Evolutionary conservation across 1,140 invertebrate species (phyloP).

Genomic region (Drosophila sucinea): DNA sequence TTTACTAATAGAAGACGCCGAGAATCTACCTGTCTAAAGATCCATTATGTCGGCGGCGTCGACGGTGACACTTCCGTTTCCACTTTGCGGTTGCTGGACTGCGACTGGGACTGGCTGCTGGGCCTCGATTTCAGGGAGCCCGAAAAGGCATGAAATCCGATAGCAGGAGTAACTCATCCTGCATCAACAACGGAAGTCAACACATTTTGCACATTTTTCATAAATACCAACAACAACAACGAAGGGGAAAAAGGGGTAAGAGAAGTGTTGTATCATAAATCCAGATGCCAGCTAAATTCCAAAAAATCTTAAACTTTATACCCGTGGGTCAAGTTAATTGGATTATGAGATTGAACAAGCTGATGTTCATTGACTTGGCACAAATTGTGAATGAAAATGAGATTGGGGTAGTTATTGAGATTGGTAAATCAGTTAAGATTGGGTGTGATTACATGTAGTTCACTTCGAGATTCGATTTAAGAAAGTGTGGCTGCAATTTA

Average conservation of each 20-base stretch:
- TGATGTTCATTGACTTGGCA: slow-evolving; percentile 48
- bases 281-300: slow-evolving; percentile 39
- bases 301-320: slow-evolving; percentile 61
- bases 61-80: slow-evolving; percentile 77
- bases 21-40: slow-evolving; percentile 38
- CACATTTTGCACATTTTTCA: slow-evolving; percentile 44
- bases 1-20: slow-evolving; percentile 46
- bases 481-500: too few relatives aligned
- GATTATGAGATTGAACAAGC: slow-evolving; percentile 23
- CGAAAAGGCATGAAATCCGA: slow-evolving; percentile 43
- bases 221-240: neutral
- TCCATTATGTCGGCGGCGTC: slow-evolving; percentile 40
- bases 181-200: slow-evolving; percentile 64
- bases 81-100: slow-evolving; percentile 70
- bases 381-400: slow-evolving; percentile 28
- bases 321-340: slow-evolving; percentile 45
- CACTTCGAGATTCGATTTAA: too few relatives aligned
- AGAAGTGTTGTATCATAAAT: slow-evolving; percentile 12
- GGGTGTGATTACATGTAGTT: too few relatives aligned
- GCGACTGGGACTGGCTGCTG: slow-evolving; percentile 49
- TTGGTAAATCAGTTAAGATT: neutral
- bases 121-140: slow-evolving; percentile 47
- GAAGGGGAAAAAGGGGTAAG: slow-evolving; percentile 14
- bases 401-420: neutral
- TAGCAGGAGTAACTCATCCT: slow-evolving; percentile 50